These are phyloP conservation scores for Chrysemys picta DNA, from an alignment of 2,113 vertebrate genomes.

Conservation along the genomic window DNA sequence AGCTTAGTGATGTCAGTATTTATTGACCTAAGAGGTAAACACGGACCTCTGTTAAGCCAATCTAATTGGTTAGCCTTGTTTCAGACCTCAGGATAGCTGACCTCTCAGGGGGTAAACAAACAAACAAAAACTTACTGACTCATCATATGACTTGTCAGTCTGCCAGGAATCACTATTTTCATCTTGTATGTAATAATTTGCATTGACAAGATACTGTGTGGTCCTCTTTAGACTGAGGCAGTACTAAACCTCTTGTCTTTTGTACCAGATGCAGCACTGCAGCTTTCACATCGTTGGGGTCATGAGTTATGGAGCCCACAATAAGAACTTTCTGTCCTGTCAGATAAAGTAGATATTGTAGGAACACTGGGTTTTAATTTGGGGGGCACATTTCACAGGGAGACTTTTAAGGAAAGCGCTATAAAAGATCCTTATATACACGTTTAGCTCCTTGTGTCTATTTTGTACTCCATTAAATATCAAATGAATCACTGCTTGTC, in stretches of 20 bases:
- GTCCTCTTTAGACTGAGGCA: neutral
- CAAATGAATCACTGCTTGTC: neutral
- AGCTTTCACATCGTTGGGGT: neutral
- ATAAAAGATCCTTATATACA: neutral
- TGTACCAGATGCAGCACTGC: neutral
- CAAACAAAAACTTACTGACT: neutral
- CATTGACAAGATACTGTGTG: neutral
- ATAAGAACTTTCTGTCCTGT: neutral
- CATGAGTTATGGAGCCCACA: neutral
- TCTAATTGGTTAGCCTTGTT: neutral
- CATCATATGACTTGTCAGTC: neutral
- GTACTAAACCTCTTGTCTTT: neutral
- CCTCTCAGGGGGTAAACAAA: neutral
- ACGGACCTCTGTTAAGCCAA: neutral
- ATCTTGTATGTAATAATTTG: neutral
- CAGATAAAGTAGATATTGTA: fast-evolving
- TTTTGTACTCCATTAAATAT: neutral
- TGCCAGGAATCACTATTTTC: neutral
- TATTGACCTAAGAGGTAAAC: neutral
- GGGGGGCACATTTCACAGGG: neutral
- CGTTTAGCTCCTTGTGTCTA: neutral
- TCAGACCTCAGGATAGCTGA: neutral
- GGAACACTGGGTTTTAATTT: neutral
- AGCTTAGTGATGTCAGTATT: neutral
- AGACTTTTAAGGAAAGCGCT: neutral